Evolutionary conservation across 2,113 vertebrate genomes (phyloP).

Genomic region (Cheirogaleus medius): DNA sequence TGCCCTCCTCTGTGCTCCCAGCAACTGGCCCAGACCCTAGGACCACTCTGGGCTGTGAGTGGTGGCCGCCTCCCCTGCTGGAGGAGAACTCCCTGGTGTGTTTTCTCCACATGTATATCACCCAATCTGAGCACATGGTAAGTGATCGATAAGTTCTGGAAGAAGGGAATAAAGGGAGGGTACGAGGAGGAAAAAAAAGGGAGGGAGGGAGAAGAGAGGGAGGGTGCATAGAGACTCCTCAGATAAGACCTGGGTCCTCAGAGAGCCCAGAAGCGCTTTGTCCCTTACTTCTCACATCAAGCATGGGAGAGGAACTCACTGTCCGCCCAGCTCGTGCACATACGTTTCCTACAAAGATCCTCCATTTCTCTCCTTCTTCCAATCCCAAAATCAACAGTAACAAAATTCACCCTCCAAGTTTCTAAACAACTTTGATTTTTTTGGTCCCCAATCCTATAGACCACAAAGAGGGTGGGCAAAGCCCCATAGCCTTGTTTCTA

Average conservation of each 20-base stretch:
- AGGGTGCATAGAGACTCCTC: not conserved
- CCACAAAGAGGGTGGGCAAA: not conserved
- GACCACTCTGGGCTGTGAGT: not conserved
- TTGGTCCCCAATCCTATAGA: not conserved
- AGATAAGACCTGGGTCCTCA: not conserved
- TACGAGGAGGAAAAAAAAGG: not conserved
- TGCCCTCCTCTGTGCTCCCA: not conserved
- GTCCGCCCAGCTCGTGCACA: not conserved
- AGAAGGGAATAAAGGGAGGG: not conserved
- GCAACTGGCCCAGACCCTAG: not conserved
- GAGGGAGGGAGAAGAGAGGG: not conserved
- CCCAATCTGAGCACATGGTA: not conserved
- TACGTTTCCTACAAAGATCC: not conserved
- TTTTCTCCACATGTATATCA: not conserved
- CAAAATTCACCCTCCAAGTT: not conserved
- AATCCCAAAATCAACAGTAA: not conserved
- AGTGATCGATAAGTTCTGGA: constrained; percentile 1
- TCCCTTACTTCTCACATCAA: not conserved
- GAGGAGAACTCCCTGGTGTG: not conserved
- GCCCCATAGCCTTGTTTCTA: not conserved
- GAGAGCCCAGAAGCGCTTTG: not conserved
- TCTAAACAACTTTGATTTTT: not conserved
- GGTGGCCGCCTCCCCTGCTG: not conserved
- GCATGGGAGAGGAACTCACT: not conserved
- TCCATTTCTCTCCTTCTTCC: not conserved